phyloP scores from a whole-genome alignment of 2,113 vertebrate species.

The Podiceps cristatus region DNA sequence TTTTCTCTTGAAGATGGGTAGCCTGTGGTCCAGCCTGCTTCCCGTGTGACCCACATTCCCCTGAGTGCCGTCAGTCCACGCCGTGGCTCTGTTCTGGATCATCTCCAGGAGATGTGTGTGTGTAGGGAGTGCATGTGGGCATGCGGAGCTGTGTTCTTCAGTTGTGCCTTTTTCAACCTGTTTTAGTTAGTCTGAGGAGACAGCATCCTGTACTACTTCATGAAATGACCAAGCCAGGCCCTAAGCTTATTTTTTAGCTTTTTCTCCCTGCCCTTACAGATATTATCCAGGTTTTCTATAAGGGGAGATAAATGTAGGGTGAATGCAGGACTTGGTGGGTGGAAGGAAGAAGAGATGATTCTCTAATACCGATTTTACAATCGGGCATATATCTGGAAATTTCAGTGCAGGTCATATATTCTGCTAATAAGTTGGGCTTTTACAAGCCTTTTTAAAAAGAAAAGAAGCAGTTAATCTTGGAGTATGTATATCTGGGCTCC shows the following conservation, averaged over 20 bases:
- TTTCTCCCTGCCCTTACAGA: background rate
- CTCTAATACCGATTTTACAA: background rate
- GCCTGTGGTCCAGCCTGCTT: background rate
- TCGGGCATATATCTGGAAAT: background rate
- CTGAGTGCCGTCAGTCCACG: background rate
- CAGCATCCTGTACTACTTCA: background rate
- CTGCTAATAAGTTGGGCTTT: constrained; percentile 20
- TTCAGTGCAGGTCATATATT: background rate
- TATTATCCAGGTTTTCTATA: background rate
- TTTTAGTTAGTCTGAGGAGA: background rate
- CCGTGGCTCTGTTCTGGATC: background rate
- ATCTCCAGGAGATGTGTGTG: background rate
- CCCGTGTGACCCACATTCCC: background rate
- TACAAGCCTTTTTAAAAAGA: constrained; percentile 34
- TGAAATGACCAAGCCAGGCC: background rate
- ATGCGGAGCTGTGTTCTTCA: background rate
- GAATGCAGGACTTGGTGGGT: background rate
- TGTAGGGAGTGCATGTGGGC: background rate
- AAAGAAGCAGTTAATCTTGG: constrained; percentile 31
- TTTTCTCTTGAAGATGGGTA: background rate
- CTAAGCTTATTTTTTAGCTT: background rate
- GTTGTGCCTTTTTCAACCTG: background rate
- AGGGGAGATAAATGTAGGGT: background rate
- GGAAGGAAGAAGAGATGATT: background rate
- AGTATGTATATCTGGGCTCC: background rate